Evolutionary conservation across 92 coral and sea anemone genomes (phyloP).

Genomic region (Galaxea fascicularis): DNA sequence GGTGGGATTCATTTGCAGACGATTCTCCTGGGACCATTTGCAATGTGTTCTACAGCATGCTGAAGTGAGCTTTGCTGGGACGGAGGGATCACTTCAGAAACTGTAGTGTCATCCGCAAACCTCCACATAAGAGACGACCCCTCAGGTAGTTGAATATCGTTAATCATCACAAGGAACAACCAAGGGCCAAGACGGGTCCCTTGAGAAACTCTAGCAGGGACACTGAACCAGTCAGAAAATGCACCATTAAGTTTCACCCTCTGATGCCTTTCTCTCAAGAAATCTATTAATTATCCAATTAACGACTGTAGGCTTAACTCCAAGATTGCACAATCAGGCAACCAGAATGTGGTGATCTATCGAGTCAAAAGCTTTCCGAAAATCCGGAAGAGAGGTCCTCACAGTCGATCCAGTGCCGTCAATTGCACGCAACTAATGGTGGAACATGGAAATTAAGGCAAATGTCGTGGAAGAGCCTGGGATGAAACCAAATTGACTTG

Average conservation of each 20-base stretch:
- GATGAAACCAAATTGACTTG: constrained; percentile 53
- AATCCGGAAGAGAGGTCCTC: constrained; percentile 29
- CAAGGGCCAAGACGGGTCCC: too few relatives aligned
- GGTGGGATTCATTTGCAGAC: too few relatives aligned
- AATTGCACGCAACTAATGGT: constrained; percentile 34
- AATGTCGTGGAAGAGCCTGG: constrained; percentile 48
- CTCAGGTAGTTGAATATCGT: too few relatives aligned
- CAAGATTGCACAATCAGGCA: constrained; percentile 31
- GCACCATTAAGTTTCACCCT: constrained; percentile 58
- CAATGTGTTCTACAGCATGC: too few relatives aligned
- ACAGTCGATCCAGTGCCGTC: constrained; percentile 51
- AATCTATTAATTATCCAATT: constrained; percentile 69
- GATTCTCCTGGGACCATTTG: too few relatives aligned
- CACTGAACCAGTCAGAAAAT: too few relatives aligned
- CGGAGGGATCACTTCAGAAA: too few relatives aligned
- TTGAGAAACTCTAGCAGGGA: too few relatives aligned
- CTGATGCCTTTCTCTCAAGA: constrained; percentile 54
- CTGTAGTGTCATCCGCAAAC: too few relatives aligned
- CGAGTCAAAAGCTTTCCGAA: constrained; percentile 56
- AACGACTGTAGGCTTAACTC: constrained; percentile 39
- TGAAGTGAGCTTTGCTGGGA: too few relatives aligned
- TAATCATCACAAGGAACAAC: too few relatives aligned
- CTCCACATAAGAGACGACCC: too few relatives aligned
- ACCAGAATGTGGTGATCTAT: constrained; percentile 51
- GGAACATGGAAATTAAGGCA: constrained; percentile 50